Base-by-base conservation (phyloP, 2,888 invertebrate species). In the Sycophila texana region DNA sequence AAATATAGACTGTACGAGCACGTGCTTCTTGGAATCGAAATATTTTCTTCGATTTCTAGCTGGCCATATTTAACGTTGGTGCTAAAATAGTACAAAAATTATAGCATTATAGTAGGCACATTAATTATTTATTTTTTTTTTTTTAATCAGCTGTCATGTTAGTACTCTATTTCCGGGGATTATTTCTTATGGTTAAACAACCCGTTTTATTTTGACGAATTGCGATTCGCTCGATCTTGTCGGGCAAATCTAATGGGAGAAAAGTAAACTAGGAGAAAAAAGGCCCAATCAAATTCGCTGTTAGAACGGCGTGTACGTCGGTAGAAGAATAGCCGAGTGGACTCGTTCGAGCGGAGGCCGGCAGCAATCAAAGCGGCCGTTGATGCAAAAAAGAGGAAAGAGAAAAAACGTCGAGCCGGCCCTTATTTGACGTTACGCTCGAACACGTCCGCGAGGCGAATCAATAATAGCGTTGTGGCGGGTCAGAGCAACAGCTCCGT, bases 341-440 rank as follows among this genome's bases (percentile, higher is more conserved):
- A 20, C 66, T 20, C 66, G 66, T 51, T 55, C 18, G 14, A 18
- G 16, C n/a, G 67, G 12, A 30, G 13, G 14, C 55, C 55, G 55
- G 55, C 18, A 30, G 55, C 39, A 68, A 55, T 55, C 30, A 55
- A 13, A 18, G 49, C 39, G 60, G 39, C 51, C 22, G 66, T 51
- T 55, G n/a, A 55, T 57, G 70, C 57, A 57, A 53, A 53, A 22
- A 67, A 22, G 51, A 7, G 10, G n/a, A 67, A 26, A 49, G 51
- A 14, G 18, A 53, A 66, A n/a, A 66, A 53, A 57, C 14, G 49
- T 22, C 7, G n/a, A 4, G 22, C 4, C 71, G 39, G 61, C 26
- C 72, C 53, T 72, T 72, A 72, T 63, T 72, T 51, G 72, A 72
- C 61, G 72, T 63, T 63, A 30, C 61, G 18, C 61, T 72, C 30